Percentiles rank a stretch among this genome's conserved stretches.
Evolutionary conservation across 2,888 invertebrate species (phyloP).

Genomic region (Petrolisthes cinctipes): DNA sequence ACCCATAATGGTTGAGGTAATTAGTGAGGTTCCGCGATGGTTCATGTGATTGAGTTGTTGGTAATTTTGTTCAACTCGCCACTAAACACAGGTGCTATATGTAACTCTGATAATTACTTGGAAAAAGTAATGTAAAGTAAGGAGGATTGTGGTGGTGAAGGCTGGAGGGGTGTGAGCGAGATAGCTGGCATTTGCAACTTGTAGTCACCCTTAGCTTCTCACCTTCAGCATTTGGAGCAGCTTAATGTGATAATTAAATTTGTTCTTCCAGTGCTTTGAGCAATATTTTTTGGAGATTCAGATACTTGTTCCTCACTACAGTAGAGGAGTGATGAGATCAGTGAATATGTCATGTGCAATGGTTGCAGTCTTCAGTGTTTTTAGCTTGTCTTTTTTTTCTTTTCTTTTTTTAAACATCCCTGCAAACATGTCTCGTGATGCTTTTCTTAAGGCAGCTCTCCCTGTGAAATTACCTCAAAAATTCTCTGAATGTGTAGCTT

Average conservation of each 20-base stretch:
- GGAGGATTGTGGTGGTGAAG: constrained; percentile 22
- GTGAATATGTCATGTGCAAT: no score
- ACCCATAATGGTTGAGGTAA: background rate
- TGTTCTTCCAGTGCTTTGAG: constrained; percentile 59
- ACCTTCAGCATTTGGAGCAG: constrained; percentile 42
- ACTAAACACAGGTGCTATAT: constrained; percentile 48
- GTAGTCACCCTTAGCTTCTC: constrained; percentile 41
- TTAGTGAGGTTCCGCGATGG: background rate
- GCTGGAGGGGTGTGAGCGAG: constrained; percentile 29
- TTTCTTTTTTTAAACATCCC: no score
- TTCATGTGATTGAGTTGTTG: constrained; percentile 30
- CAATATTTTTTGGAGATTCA: constrained; percentile 18
- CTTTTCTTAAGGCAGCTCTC: no score
- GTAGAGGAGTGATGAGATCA: no score
- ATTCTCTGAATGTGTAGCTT: no score
- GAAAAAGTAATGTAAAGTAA: constrained; percentile 15
- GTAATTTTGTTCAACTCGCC: constrained; percentile 46
- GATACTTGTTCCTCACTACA: no score
- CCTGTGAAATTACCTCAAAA: no score
- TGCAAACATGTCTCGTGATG: no score
- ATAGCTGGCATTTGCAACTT: constrained; percentile 15
- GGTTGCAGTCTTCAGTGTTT: no score
- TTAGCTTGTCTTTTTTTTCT: no score
- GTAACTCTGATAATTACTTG: constrained; percentile 24
- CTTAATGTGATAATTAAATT: constrained; percentile 56